phyloP scores from a whole-genome alignment of 2,113 vertebrate species.

The Chloropsis hardwickii region DNA sequence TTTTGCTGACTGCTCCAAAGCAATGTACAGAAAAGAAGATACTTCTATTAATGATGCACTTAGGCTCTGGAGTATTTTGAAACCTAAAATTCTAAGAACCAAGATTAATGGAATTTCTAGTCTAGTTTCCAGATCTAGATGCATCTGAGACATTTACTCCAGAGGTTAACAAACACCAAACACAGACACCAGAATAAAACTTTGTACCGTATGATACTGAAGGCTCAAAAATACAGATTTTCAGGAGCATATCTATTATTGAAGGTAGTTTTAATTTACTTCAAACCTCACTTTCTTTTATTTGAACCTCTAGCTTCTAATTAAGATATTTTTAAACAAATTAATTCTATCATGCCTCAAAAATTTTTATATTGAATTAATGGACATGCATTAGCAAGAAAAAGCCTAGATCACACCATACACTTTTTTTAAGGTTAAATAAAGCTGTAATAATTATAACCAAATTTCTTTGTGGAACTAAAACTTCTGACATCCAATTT shows the following conservation, averaged over 20 bases:
- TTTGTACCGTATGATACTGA: not conserved
- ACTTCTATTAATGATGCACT: not conserved
- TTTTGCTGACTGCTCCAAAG: not conserved
- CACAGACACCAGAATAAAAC: not conserved
- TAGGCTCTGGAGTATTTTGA: not conserved
- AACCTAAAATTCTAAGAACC: not conserved
- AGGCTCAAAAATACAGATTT: not conserved
- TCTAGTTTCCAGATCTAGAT: not conserved
- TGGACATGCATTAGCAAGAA: not conserved
- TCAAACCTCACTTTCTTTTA: not conserved
- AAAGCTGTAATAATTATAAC: not conserved
- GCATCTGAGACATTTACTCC: not conserved
- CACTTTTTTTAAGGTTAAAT: not conserved
- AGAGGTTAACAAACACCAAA: not conserved
- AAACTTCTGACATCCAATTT: not conserved
- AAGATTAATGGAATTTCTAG: not conserved
- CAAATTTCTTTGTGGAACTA: not conserved
- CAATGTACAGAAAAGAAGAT: not conserved
- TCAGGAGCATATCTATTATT: not conserved
- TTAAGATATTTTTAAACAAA: not conserved
- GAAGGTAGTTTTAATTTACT: not conserved
- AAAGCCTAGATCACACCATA: not conserved
- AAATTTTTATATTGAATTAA: not conserved
- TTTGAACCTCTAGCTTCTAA: not conserved
- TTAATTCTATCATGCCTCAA: accelerated